phyloP scores from a whole-genome alignment of 2,797 vertebrate species.

The Peromyscus eremicus region DNA sequence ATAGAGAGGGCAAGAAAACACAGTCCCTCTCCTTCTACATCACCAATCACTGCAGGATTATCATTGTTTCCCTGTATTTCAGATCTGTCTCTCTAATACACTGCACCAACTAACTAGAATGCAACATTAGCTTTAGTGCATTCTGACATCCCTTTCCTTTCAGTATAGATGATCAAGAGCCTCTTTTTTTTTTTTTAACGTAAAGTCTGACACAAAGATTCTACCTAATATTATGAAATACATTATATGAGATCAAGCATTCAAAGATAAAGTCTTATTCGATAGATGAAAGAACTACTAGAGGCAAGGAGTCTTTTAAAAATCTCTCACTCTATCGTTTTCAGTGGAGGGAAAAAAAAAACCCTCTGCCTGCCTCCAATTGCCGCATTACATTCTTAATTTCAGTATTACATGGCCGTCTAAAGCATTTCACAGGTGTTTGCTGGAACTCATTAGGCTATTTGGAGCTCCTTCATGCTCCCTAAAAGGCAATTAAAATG shows the following conservation, averaged over 20 bases:
- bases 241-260: background rate
- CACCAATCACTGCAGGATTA: background rate
- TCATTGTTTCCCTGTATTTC: background rate
- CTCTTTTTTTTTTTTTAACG: conserved; percentile 8
- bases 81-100: background rate
- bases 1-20: background rate
- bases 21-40: background rate
- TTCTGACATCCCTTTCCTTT: background rate
- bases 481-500: conserved; percentile 92
- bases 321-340: conserved; percentile 51
- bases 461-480: conserved; percentile 92
- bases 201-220: conserved; percentile 23
- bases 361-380: conserved; percentile 66
- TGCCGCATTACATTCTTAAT: conserved; percentile 87
- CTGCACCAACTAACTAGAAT: background rate
- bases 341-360: background rate
- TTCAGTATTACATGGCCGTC: conserved; percentile 88
- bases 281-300: background rate
- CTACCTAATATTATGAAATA: background rate
- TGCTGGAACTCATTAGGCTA: conserved; percentile 91
- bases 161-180: conserved; percentile 23
- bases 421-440: conserved; percentile 92
- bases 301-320: conserved; percentile 41
- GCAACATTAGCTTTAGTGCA: background rate
- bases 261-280: background rate